Conservation (phyloP, 2,797 vertebrate genomes). For the Sebastes steindachneri region DNA sequence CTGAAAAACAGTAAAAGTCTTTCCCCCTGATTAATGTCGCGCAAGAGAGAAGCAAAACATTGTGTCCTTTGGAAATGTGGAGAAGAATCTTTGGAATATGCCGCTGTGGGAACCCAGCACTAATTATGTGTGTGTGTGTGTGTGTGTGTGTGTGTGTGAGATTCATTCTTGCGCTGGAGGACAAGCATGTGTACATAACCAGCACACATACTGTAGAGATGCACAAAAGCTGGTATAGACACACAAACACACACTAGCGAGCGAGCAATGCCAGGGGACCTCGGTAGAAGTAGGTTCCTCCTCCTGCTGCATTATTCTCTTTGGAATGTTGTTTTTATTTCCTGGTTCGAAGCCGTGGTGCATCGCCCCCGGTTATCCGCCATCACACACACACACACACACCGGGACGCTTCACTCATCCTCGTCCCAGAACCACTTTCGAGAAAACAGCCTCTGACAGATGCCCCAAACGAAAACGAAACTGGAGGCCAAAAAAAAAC, state of each 20-base stretch:
- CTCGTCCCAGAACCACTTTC: conserved; percentile 63
- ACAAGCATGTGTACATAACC: conserved; percentile 68
- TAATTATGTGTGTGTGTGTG: conserved; percentile 63
- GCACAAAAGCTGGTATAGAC: conserved; percentile 47
- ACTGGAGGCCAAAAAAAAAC: conserved; percentile 53
- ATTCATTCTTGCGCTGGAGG: conserved; percentile 62
- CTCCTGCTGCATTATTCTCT: conserved; percentile 82
- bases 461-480: conserved; percentile 64
- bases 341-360: conserved; percentile 62
- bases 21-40: conserved; percentile 53
- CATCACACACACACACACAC: conserved; percentile 10
- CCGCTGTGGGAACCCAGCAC: conserved; percentile 49
- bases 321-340: conserved; percentile 80
- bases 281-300: conserved; percentile 68
- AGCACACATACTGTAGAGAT: conserved; percentile 38
- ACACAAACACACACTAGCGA: conserved; percentile 13
- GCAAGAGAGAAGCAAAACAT: conserved; percentile 60
- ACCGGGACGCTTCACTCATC: conserved; percentile 44
- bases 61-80: conserved; percentile 62
- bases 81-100: conserved; percentile 62
- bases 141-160: conserved; percentile 36
- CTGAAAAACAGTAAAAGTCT: conserved; percentile 54
- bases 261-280: conserved; percentile 65
- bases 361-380: conserved; percentile 58
- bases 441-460: conserved; percentile 73